These are phyloP conservation scores for Pangasius sanitwongsei DNA, from an alignment of 2,797 vertebrate species.

Conservation along the genomic window DNA sequence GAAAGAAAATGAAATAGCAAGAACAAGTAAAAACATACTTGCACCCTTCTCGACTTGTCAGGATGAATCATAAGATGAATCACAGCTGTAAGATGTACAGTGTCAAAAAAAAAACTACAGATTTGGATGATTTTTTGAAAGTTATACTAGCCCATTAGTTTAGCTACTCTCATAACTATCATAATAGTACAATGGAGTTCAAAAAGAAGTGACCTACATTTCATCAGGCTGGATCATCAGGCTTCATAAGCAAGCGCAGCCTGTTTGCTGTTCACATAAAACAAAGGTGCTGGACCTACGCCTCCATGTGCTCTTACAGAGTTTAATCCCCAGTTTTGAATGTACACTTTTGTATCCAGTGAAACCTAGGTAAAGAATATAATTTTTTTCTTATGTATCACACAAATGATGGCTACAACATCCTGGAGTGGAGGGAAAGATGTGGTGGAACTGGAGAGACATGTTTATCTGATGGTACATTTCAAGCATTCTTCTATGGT, in stretches of 20 bases:
- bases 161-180: too few relatives aligned
- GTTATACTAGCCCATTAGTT: neutral
- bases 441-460: constrained; percentile 52
- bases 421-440: constrained; percentile 37
- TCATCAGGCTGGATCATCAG: neutral
- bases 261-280: neutral
- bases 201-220: neutral
- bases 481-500: constrained; percentile 45
- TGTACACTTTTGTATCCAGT: neutral
- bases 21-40: neutral
- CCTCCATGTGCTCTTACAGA: neutral
- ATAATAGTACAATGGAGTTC: neutral
- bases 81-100: neutral
- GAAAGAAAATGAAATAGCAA: neutral
- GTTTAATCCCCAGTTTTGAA: neutral
- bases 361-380: neutral
- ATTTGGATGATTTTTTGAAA: neutral
- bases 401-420: constrained; percentile 23
- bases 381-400: neutral
- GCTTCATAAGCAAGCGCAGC: neutral
- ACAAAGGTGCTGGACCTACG: neutral
- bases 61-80: neutral
- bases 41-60: neutral
- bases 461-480: constrained; percentile 57
- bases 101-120: neutral